These are phyloP conservation scores for Antechinus stuartii DNA, from an alignment of 2,113 vertebrate genomes.

Conservation along the genomic window DNA sequence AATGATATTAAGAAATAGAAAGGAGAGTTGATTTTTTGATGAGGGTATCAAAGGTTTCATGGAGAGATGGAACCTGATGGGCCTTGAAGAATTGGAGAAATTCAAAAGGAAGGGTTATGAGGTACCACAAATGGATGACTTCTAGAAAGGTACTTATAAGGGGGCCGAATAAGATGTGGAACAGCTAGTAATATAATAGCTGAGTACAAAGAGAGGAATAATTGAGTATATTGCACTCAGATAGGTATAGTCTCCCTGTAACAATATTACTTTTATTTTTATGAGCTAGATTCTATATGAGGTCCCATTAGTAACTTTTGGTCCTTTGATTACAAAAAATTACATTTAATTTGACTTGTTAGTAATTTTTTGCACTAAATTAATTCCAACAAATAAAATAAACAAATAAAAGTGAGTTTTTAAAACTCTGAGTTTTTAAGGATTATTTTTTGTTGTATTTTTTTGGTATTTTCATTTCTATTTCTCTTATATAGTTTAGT, in stretches of 20 bases:
- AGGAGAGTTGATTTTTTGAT: neutral
- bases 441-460: neutral
- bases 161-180: neutral
- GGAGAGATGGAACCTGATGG: neutral
- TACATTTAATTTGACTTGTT: neutral
- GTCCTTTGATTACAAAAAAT: neutral
- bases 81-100: neutral
- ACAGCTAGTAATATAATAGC: neutral
- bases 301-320: neutral
- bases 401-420: neutral
- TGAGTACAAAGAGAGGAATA: neutral
- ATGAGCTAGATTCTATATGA: neutral
- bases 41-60: neutral
- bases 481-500: neutral
- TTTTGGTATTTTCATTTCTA: neutral
- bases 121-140: neutral
- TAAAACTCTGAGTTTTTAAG: neutral
- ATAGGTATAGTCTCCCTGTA: neutral
- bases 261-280: neutral
- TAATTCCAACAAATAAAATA: neutral
- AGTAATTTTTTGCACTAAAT: neutral
- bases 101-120: neutral
- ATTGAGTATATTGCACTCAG: neutral
- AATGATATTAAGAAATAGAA: neutral
- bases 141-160: neutral